Evolutionary conservation across 2,797 vertebrate species (phyloP), one percentile per base, ranked within the genome.

Genomic region (Pangasius djambal): DNA sequence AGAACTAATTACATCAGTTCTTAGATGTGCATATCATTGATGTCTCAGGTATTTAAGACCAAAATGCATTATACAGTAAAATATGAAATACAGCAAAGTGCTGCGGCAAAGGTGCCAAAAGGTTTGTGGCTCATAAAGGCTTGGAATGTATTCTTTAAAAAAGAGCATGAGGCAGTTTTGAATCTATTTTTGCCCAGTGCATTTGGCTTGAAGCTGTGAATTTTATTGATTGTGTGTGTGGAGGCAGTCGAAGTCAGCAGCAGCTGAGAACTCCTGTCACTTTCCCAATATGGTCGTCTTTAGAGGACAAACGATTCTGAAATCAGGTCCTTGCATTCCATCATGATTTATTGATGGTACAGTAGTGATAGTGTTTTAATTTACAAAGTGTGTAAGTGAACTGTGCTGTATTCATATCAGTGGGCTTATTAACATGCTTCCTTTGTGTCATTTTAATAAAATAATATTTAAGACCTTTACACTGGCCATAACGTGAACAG

Each of bases 151-250:
- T 79, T 77, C 82, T 67, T 57, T 86, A 72, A 65, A 10, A 85
- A 50, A 59, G 31, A 61, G 63, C 28, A 86, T 22, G 4, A 65
- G 55, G 34, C 57, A 87, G 61, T 40, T 87, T 75, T 20, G 18
- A 20, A 25, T 13, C 31, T 57, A 86, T 74, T 90, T 89, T 75
- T 84, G 52, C 55, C 55, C 34, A 81, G 65, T 72, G 61, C 52
- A 83, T 88, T 84, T 89, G 87, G 83, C 85, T 78, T 12, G 15
- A 69, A 40, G 18, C 59, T 88, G 88, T 87, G 61, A 70, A 89
- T 88, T 72, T 86, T 87, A 87, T 89, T 87, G 87, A 88, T 79
- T 83, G 82, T 69, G 37, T 74, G 69, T 84, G 85, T 83, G 88
- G 50, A 89, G 74, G 28, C 57, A 70, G 69, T 69, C 81, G 63